Evolutionary conservation across 2,888 invertebrate genomes (phyloP), one percentile per base, ranked within the genome.

Genomic region (Acrobasis repandana): DNA sequence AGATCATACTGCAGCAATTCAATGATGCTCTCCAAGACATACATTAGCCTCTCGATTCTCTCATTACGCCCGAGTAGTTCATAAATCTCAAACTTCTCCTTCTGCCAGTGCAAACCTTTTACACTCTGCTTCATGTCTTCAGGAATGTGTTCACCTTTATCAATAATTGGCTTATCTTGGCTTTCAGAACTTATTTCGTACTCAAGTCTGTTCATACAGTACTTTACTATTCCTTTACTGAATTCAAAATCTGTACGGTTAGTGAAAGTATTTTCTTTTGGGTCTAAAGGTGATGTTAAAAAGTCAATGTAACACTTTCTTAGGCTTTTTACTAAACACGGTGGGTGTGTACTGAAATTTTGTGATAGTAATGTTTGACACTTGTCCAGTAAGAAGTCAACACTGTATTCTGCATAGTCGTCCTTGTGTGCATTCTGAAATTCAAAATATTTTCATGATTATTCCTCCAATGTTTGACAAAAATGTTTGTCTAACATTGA

Each of bases 1-100:
- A 94, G 84, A 80, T 94, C 94, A 76, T 83, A 86, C 74, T 94
- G 93, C 60, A 94, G 71, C 43, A 94, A 75, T 75, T 93, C 91
- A 61, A 93, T 81, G 1, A 93, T 64, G 67, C 91, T 85, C 63
- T 93, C 86, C 18, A 94, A 70, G 6, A 92, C 90, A 46, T 88
- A 79, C 79, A 93, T 92, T 1, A 94, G 65, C 34, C 94, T 85
- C 10, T 92, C 84, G 63, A 94, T 85, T 58, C 93, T 90, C 5
- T 90, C 86, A 10, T 67, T 69, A 61, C 88, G 82, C 0, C 79
- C 70, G 6, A 89, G 73, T 33, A 84, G 70, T 72, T 92, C 91
- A 75, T 74, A 90, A 52, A 90, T 85, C 74, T 90, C 88, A 68
- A 86, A 81, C 63, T 84, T 88, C 62, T 88, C 83, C 64, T 89